These are phyloP conservation scores for Chloropsis cyanopogon DNA, from an alignment of 2,113 vertebrate genomes.

Conservation along the genomic window DNA sequence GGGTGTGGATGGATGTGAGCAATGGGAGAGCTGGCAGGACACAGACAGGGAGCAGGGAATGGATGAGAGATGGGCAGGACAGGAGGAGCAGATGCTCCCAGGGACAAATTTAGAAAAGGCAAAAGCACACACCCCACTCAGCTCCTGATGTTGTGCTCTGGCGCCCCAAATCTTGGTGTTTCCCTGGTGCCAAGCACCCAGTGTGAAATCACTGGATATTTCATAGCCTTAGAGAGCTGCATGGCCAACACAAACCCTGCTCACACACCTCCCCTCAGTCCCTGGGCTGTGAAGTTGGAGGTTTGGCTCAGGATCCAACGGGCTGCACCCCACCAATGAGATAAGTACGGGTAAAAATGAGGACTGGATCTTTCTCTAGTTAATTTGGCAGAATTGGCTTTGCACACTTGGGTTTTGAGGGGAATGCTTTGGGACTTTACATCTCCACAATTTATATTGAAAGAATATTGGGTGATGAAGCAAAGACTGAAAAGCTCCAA, in stretches of 20 bases:
- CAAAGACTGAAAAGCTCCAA: not conserved
- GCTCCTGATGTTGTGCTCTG: not conserved
- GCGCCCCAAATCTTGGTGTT: not conserved
- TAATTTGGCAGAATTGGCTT: not conserved
- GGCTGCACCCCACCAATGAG: not conserved
- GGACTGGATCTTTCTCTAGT: not conserved
- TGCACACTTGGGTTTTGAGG: not conserved
- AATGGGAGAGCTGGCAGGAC: not conserved
- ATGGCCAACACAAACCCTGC: not conserved
- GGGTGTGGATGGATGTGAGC: not conserved
- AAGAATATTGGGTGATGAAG: not conserved
- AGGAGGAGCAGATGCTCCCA: not conserved
- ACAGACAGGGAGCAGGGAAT: not conserved
- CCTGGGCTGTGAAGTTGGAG: not conserved
- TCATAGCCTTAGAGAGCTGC: not conserved
- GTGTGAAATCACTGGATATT: not conserved
- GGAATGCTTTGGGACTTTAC: not conserved
- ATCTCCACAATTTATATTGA: not conserved
- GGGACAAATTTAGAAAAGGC: not conserved
- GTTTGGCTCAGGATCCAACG: fast-evolving
- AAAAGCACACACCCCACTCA: not conserved
- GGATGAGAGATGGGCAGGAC: not conserved
- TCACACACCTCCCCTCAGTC: not conserved
- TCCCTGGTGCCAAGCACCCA: not conserved
- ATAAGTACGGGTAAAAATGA: not conserved